phyloP scores from a whole-genome alignment of 2,888 invertebrate species.

The Villa cingulata region DNA sequence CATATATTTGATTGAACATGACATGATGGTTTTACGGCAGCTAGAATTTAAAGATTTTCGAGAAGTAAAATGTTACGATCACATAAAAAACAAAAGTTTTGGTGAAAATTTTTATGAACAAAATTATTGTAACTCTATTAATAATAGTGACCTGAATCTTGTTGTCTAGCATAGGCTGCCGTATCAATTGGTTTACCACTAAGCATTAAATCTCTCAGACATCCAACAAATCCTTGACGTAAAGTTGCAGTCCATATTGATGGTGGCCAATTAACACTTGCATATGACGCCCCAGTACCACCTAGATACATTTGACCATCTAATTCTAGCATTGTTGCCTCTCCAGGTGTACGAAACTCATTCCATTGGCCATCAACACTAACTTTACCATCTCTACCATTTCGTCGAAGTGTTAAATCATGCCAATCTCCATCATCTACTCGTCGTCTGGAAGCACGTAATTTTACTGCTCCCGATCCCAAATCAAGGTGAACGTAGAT shows the following conservation, averaged over 20 bases:
- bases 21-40: constrained; percentile 79
- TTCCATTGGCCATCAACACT: constrained; percentile 78
- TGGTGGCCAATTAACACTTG: constrained; percentile 62
- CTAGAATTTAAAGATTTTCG: constrained; percentile 36
- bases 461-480: constrained; percentile 79
- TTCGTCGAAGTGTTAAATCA: constrained; percentile 68
- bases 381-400: constrained; percentile 70
- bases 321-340: constrained; percentile 75
- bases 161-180: constrained; percentile 74
- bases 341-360: constrained; percentile 83
- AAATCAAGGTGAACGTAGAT: constrained; percentile 85
- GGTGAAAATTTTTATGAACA: too few species aligned
- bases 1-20: constrained; percentile 70
- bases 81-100: too few species aligned
- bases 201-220: constrained; percentile 75
- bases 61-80: neutral
- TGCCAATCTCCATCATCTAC: constrained; percentile 92
- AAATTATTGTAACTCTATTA: constrained; percentile 23
- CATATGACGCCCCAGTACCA: constrained; percentile 69
- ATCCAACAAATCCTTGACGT: constrained; percentile 86
- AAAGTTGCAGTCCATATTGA: constrained; percentile 84
- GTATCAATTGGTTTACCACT: constrained; percentile 82
- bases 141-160: constrained; percentile 86
- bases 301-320: constrained; percentile 83
- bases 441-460: constrained; percentile 64